Evolutionary conservation across 2,113 vertebrate genomes (phyloP).

Genomic region (Circaetus cinerascens): DNA sequence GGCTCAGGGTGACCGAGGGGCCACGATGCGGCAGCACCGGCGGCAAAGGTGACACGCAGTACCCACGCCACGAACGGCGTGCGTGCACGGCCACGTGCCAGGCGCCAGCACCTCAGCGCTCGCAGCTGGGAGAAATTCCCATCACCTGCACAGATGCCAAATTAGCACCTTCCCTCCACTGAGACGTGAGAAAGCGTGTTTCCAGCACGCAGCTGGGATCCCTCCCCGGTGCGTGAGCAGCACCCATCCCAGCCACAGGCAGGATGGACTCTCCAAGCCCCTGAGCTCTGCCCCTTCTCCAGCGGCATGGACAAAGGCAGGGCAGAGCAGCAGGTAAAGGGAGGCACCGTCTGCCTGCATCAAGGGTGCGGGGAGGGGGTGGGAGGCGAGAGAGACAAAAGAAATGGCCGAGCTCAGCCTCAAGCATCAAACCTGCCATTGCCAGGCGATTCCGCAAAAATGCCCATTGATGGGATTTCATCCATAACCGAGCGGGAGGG

Average conservation of each 20-base stretch:
- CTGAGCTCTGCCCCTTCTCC: neutral
- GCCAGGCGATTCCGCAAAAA: neutral
- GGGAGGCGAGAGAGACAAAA: conserved; percentile 12
- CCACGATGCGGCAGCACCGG: rapidly evolving
- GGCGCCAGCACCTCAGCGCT: neutral
- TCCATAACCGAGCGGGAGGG: neutral
- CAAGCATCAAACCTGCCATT: neutral
- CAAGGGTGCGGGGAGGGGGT: neutral
- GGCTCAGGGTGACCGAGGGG: rapidly evolving
- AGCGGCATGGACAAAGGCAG: rapidly evolving
- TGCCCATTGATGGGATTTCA: conserved; percentile 37
- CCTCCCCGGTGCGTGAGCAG: rapidly evolving
- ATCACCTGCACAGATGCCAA: neutral
- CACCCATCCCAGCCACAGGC: neutral
- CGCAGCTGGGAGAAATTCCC: neutral
- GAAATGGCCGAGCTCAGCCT: neutral
- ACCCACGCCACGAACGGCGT: rapidly evolving
- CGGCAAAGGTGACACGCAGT: rapidly evolving
- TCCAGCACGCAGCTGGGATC: neutral
- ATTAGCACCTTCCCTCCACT: neutral
- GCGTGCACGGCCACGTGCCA: rapidly evolving
- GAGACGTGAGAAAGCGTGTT: neutral
- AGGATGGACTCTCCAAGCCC: neutral
- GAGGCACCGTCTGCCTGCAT: rapidly evolving
- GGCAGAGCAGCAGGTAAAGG: neutral